Conservation (phyloP, 2,113 vertebrate genomes). For the Campylomormyrus tamandua region DNA sequence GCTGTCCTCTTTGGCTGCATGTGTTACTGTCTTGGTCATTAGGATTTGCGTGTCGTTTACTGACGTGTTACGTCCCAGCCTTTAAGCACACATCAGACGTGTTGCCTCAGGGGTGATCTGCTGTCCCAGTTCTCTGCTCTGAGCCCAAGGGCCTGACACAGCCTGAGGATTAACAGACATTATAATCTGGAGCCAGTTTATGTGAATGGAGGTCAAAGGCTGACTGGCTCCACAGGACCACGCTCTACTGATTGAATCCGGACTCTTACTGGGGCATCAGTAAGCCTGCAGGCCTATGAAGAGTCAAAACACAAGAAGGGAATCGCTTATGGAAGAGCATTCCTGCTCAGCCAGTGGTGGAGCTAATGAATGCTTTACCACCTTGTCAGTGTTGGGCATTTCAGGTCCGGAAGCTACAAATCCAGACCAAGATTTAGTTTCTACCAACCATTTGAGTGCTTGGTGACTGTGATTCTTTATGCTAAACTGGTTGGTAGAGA, state of each 20-base stretch:
- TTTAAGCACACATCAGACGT: background rate
- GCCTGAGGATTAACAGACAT: background rate
- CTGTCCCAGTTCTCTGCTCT: background rate
- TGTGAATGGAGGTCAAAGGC: background rate
- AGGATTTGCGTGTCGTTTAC: background rate
- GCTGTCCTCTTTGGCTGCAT: background rate
- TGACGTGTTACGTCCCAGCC: background rate
- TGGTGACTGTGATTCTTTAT: too few species aligned
- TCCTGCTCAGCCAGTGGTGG: background rate
- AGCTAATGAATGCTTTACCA: background rate
- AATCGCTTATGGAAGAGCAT: background rate
- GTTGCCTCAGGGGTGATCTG: background rate
- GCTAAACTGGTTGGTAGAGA: too few species aligned
- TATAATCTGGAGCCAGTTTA: background rate
- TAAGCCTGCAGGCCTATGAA: background rate
- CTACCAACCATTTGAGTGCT: too few species aligned
- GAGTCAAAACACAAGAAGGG: background rate
- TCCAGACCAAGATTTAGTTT: too few species aligned
- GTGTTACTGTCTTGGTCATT: background rate
- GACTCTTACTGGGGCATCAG: background rate
- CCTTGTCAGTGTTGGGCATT: too few species aligned
- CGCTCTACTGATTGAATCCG: background rate
- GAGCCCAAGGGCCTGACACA: background rate
- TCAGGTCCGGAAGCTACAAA: too few species aligned
- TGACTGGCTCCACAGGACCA: background rate